phyloP scores from a whole-genome alignment of 2,113 vertebrate species.

The Regulus satrapa region DNA sequence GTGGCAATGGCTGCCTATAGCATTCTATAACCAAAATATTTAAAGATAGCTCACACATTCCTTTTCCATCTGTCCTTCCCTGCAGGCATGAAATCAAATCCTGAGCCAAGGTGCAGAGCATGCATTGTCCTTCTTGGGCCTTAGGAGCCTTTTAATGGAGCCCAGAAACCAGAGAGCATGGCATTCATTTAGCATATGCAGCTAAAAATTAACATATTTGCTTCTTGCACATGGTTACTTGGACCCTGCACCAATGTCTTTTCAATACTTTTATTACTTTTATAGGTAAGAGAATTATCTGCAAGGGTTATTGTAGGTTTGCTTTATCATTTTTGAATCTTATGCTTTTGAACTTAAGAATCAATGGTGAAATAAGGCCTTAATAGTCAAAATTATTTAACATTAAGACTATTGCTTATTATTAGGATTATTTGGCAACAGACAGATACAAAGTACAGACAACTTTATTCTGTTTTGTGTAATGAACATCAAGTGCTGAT shows the following conservation, averaged over 20 bases:
- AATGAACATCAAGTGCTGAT: not conserved
- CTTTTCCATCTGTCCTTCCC: not conserved
- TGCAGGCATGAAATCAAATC: not conserved
- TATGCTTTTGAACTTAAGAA: not conserved
- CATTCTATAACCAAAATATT: not conserved
- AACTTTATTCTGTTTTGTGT: not conserved
- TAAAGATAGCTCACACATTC: not conserved
- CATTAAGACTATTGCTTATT: not conserved
- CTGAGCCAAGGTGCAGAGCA: not conserved
- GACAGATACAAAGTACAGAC: not conserved
- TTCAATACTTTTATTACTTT: not conserved
- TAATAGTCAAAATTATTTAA: not conserved
- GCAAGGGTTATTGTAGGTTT: not conserved
- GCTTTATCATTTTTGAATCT: not conserved
- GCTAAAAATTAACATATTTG: not conserved
- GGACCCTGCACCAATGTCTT: not conserved
- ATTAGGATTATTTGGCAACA: not conserved
- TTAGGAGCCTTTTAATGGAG: not conserved
- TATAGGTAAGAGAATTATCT: not conserved
- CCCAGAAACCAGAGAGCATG: not conserved
- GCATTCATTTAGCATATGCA: fast-evolving
- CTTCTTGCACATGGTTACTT: not conserved
- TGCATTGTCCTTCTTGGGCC: not conserved
- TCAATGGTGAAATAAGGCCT: not conserved
- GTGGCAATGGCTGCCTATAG: not conserved